phyloP scores from a whole-genome alignment of 1,140 invertebrate genomes.

The Drosophila insularis region DNA sequence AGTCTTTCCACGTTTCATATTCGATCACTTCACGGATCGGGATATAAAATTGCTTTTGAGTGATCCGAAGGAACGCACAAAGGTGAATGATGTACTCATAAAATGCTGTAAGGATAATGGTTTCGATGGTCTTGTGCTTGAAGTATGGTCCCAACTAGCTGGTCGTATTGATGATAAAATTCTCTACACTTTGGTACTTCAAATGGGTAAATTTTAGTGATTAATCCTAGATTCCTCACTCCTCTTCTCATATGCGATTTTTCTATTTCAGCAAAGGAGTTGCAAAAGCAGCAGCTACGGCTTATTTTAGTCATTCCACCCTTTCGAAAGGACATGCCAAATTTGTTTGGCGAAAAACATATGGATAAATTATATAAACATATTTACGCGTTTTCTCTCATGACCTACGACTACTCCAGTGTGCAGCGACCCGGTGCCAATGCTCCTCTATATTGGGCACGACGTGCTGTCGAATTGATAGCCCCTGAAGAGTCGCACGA shows the following conservation, averaged over 20 bases:
- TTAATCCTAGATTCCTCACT: neutral
- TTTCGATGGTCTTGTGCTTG: slow-evolving; percentile 94
- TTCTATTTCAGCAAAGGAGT: slow-evolving; percentile 51
- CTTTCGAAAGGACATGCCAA: slow-evolving; percentile 85
- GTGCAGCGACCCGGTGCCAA: slow-evolving; percentile 93
- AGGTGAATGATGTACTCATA: slow-evolving; percentile 85
- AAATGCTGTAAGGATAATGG: slow-evolving; percentile 86
- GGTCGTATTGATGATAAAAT: slow-evolving; percentile 86
- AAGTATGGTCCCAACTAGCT: slow-evolving; percentile 93
- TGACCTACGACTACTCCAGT: slow-evolving; percentile 97
- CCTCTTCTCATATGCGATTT: neutral
- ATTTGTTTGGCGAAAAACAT: slow-evolving; percentile 90
- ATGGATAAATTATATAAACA: slow-evolving; percentile 90
- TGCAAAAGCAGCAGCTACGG: slow-evolving; percentile 83
- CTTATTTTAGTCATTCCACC: slow-evolving; percentile 94
- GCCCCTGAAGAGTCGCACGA: slow-evolving; percentile 85
- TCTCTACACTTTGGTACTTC: slow-evolving; percentile 85
- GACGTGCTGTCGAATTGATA: slow-evolving; percentile 89
- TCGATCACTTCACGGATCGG: slow-evolving; percentile 91
- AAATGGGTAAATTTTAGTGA: slow-evolving; percentile 83
- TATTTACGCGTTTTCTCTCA: slow-evolving; percentile 93
- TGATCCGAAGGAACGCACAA: slow-evolving; percentile 84
- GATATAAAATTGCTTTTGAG: slow-evolving; percentile 87
- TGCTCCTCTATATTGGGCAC: slow-evolving; percentile 92
- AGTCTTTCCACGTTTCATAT: slow-evolving; percentile 93